Conservation (phyloP, 2,888 invertebrate species). For the Heliconius ismenius region DNA sequence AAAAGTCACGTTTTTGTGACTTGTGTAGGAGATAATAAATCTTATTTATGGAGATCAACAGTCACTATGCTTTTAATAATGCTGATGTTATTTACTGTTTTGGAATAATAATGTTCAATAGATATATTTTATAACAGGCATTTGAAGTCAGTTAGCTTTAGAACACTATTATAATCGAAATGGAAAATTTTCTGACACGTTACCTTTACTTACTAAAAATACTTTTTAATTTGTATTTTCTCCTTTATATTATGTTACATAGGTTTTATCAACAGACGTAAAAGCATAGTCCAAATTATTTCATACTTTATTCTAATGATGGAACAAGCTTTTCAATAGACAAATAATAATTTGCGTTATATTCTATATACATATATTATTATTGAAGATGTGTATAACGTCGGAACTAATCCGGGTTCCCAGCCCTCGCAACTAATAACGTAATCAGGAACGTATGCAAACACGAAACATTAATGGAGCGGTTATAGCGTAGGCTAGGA, state of each 20-base stretch:
- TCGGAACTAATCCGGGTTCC: conserved; percentile 14
- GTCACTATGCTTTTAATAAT: not conserved
- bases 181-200: too few relatives aligned
- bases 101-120: too few relatives aligned
- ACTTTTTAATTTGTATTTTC: too few relatives aligned
- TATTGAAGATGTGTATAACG: not conserved
- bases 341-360: not conserved
- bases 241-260: too few relatives aligned
- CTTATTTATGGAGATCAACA: not conserved
- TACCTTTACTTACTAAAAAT: too few relatives aligned
- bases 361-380: not conserved
- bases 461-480: conserved; percentile 30
- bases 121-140: too few relatives aligned
- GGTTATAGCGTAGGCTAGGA: not conserved
- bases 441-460: conserved; percentile 29
- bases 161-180: too few relatives aligned
- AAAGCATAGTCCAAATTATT: too few relatives aligned
- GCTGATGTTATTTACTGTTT: not conserved
- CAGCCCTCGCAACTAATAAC: conserved; percentile 24
- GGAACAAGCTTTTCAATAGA: not conserved
- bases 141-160: too few relatives aligned
- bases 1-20: conserved; percentile 25
- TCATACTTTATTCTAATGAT: too few relatives aligned
- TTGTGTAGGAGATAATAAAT: not conserved
- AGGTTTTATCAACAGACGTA: too few relatives aligned